Percentiles rank a stretch among this genome's conserved stretches.
phyloP scores from a whole-genome alignment of 2,888 invertebrate genomes.

The Heliconius sara region DNA sequence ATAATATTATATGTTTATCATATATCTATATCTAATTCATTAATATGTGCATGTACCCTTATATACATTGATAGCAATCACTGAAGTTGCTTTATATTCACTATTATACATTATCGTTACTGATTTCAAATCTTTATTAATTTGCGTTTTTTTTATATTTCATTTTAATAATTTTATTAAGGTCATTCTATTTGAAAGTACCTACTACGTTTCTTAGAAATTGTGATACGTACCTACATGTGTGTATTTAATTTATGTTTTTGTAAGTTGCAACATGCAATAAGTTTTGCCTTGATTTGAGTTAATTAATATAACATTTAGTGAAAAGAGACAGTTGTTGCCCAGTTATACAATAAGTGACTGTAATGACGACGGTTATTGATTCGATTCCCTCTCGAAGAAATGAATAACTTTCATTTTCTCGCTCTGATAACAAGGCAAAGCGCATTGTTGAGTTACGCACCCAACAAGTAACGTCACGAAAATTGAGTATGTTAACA shows the following conservation, averaged over 20 bases:
- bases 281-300: slow-evolving; percentile 3
- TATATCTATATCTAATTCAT: not conserved
- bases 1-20: not conserved
- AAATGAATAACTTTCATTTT: too few relatives aligned
- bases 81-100: not conserved
- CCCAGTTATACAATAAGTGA: too few relatives aligned
- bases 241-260: not conserved
- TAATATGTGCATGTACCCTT: not conserved
- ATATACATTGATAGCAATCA: not conserved
- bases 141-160: not conserved
- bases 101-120: slow-evolving; percentile 11
- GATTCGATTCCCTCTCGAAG: too few relatives aligned
- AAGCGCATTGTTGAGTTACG: not conserved
- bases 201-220: slow-evolving; percentile 10
- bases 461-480: not conserved
- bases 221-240: not conserved
- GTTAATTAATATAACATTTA: not conserved
- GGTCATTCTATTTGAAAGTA: slow-evolving; percentile 16
- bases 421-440: not conserved
- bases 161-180: slow-evolving; percentile 12
- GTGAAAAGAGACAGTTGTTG: too few relatives aligned
- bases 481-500: not conserved
- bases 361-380: too few relatives aligned
- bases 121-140: slow-evolving; percentile 2
- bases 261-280: slow-evolving; percentile 10